Evolutionary conservation across 2,113 vertebrate genomes (phyloP).

Genomic region (Ophthalmolycus amberensis): DNA sequence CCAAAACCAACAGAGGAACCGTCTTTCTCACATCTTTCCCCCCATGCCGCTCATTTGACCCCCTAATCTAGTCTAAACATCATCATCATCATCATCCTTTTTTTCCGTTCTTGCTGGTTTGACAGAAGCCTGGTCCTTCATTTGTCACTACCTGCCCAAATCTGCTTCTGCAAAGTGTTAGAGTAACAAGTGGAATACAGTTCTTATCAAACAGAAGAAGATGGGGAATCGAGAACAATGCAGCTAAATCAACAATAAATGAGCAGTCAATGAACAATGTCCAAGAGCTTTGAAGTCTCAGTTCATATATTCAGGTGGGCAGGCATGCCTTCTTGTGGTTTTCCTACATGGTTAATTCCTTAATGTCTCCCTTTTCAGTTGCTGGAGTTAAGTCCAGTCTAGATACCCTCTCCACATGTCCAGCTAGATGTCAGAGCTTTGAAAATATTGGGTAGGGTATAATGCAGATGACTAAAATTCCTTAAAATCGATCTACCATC

Average conservation of each 20-base stretch:
- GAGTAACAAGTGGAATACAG: slow-evolving; percentile 3
- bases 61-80: background rate
- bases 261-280: slow-evolving; percentile 48
- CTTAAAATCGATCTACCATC: background rate
- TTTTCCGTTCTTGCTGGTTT: background rate
- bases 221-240: slow-evolving; percentile 35
- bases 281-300: slow-evolving; percentile 57
- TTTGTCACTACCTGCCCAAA: slow-evolving; percentile 17
- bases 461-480: slow-evolving; percentile 17
- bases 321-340: slow-evolving; percentile 58
- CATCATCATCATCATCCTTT: slow-evolving; percentile 9
- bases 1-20: slow-evolving; percentile 52
- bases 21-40: background rate
- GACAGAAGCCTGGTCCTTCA: background rate
- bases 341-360: slow-evolving; percentile 42
- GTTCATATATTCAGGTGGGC: slow-evolving; percentile 65
- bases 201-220: slow-evolving; percentile 23
- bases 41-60: background rate
- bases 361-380: slow-evolving; percentile 29
- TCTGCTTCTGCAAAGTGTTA: slow-evolving; percentile 7
- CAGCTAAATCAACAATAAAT: slow-evolving; percentile 29
- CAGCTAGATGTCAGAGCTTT: slow-evolving; percentile 44
- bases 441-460: slow-evolving; percentile 25
- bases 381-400: slow-evolving; percentile 28
- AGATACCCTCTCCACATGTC: slow-evolving; percentile 13